Evolutionary conservation across 2,888 invertebrate genomes (phyloP), one percentile per base, ranked within the genome.

Genomic region (Eupithecia tripunctaria): DNA sequence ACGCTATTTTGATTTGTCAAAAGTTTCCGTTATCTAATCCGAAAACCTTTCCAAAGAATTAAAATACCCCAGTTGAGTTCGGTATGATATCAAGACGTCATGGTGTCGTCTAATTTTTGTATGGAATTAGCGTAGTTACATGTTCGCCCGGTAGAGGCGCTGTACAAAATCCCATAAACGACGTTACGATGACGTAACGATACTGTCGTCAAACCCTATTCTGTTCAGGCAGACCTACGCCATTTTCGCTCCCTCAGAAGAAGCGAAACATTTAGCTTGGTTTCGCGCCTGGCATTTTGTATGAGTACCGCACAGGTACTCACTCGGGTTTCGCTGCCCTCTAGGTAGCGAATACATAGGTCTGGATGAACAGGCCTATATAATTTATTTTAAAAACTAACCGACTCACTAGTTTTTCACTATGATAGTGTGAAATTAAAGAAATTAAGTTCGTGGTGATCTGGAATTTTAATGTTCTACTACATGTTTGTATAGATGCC

Each of bases 401-500:
- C 41, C 0, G 56, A 56, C 25, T 51, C 6, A 14, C 56, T 14
- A 12, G 56, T 25, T 12, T 56, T 25, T 56, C 14, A 25, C 56
- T 56, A 56, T 60, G 60, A 29, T 29, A 60, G 47, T 51, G n/a
- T 47, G 47, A 27, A 59, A 27, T 59, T 0, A 15, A 15, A 27
- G 27, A 59, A 14, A 14, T 15, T 21, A 38, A 36, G 3, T 36
- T 36, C 36, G 36, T 32, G 6, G 32, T 32, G 32, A 32, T 32
- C 29, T 8, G 62, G 62, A 32, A 60, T 32, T 62, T 56, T 29
- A 70, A 47, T 38, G 25, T 68, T 65, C 64, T 74, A 78, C 36
- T 75, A 67, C 56, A 43, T 67, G 43, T 70, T 79, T 79, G 79
- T 82, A 80, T 82, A 82, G 82, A 84, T 85, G 85, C 85, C 85